Evolutionary conservation across 2,113 vertebrate species (phyloP).

Genomic region (Dromas ardeola): DNA sequence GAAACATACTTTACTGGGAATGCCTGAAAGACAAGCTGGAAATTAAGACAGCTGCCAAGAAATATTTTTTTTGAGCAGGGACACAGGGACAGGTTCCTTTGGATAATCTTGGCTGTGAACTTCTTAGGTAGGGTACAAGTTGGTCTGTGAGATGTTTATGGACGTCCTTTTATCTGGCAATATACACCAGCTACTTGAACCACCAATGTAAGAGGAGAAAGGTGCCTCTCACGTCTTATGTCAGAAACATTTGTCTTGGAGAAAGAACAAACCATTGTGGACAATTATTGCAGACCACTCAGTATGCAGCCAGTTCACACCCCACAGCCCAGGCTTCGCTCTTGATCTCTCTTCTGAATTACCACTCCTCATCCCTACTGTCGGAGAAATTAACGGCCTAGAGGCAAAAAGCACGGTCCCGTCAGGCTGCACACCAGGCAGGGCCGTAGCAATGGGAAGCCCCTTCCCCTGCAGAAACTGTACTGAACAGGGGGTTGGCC

Average conservation of each 20-base stretch:
- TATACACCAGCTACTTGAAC: neutral
- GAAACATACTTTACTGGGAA: neutral
- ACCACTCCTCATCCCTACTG: neutral
- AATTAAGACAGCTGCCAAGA: neutral
- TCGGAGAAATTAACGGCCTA: neutral
- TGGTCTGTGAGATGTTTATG: neutral
- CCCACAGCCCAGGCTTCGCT: neutral
- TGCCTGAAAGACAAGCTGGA: neutral
- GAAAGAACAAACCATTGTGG: neutral
- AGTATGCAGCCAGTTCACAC: neutral
- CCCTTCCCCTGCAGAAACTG: neutral
- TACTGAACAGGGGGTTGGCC: neutral
- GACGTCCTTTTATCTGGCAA: neutral
- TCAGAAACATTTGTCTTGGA: neutral
- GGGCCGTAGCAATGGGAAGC: neutral
- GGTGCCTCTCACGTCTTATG: neutral
- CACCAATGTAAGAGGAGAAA: neutral
- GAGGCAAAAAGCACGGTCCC: neutral
- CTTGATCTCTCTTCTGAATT: neutral
- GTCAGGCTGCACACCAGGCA: neutral
- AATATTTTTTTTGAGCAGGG: neutral
- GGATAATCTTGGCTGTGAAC: neutral
- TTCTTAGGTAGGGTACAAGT: neutral
- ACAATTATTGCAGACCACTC: neutral
- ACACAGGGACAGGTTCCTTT: neutral